Conservation (phyloP, 2,797 vertebrate species). For the Bovichtus diacanthus region DNA sequence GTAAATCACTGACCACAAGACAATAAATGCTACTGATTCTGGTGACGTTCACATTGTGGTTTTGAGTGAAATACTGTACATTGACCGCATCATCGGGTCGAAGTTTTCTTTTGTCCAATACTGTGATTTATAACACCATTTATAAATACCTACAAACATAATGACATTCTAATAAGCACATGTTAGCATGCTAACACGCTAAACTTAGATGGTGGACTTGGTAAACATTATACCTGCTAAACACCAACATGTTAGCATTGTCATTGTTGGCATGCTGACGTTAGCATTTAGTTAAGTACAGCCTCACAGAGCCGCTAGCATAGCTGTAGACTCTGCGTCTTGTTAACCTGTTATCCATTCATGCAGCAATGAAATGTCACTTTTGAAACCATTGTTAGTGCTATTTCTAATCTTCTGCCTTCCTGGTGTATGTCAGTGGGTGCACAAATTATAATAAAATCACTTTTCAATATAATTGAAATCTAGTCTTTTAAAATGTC, state of each 20-base stretch:
- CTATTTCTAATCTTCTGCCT: background rate
- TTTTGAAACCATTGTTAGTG: background rate
- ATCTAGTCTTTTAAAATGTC: conserved; percentile 2
- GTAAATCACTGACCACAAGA: conserved; percentile 31
- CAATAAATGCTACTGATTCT: too few relatives aligned
- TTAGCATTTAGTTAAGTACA: background rate
- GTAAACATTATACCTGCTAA: background rate
- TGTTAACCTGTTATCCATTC: background rate
- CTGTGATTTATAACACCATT: background rate
- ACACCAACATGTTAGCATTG: background rate
- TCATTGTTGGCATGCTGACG: background rate
- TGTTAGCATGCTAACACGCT: background rate
- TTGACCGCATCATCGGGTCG: background rate
- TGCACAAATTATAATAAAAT: background rate
- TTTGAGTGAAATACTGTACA: background rate
- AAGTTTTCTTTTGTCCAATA: background rate
- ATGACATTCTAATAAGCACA: background rate
- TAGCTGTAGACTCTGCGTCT: background rate
- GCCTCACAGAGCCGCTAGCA: background rate
- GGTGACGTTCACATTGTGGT: background rate
- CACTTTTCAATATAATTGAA: conserved; percentile 2
- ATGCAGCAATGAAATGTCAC: background rate
- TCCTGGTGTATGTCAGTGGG: background rate
- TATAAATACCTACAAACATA: background rate
- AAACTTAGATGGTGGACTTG: background rate